Evolutionary conservation across 37 sponge, comb jelly and placozoan species (phyloP), one percentile per base, ranked within the genome.

Genomic region (Spongia lamella): DNA sequence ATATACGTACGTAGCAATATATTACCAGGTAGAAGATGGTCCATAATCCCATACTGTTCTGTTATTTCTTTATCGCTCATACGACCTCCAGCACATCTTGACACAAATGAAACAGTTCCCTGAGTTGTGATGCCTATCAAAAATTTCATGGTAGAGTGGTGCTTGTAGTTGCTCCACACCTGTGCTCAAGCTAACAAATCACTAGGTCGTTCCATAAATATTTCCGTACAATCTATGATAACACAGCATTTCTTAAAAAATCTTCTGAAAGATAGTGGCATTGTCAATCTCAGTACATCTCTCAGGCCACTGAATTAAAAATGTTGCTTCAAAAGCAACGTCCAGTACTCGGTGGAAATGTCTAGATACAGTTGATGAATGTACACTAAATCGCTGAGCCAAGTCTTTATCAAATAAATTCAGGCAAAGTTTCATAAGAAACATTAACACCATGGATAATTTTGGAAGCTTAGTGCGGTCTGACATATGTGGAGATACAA

Each of bases 21-120:
- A 7, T 27, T 58, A 58, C 60, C 81, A 30, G 81, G 81, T 3
- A 81, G 65, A 5, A 72, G 56, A 55, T 72, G 49, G 26, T 61
- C 20, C 17, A 81, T 40, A 19, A 81, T 40, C 36, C 20, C 32
- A 43, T 63, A 81, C 4, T 33, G 31, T 37, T 81, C 73, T 22
- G 61, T 72, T 19, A 81, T 81, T 37, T 72, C 63, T 66, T 72
- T 76, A 68, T 83, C 84, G 51, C 75, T 73, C 50, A 79, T 76
- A 21, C 79, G 40, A 2, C 79, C 86, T 43, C 86, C 86, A 17
- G 37, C 70, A 76, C 70, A 68, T n/a, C 9, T 17, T 36, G 80
- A 79, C 29, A 85, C 33, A 49, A 65, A 79, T 15, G 86, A 77
- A 16, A 84, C 77, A 36, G 76, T 78, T 0, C 79, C 86, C 36